Base-by-base conservation (phyloP, 2,888 invertebrate genomes). In the Phanerotoma sp. region DNA sequence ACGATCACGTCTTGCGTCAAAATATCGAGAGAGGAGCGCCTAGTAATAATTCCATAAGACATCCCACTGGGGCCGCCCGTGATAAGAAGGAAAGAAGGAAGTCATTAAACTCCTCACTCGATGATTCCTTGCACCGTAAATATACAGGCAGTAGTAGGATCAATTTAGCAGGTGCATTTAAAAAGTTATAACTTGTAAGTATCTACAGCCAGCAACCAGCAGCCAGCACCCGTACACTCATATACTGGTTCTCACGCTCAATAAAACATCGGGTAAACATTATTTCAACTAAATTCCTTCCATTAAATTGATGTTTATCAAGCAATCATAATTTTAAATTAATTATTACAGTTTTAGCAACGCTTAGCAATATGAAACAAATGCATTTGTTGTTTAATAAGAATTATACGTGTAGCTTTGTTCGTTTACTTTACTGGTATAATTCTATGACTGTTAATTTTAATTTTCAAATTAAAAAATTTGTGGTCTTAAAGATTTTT, bases 1-100 rank as follows among this genome's bases (percentile, higher is more conserved):
- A 56, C 51, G 61, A 58, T 60, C 61, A 60, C 58, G 62, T 61
- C 48, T 51, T 48, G 54, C 54, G 56, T 60, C 58, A 61, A 61
- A 62, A 61, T 55, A 61, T 61, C 52, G 44, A 35, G n/a, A n/a
- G 37, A 60, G 53, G 56, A 57, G 51, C 58, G 53, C 46, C 51
- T 22, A 41, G 50, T 41, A 61, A 61, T 58, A 56, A 61, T 57
- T 59, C 51, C 56, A 55, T 61, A 61, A 62, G 54, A 55, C 59
- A 20, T 42, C 42, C 42, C 42, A 25, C 22, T 42, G 42, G 21
- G 42, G 38, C 38, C 38, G 45, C 16, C 45, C 45, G 45, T 30
- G 45, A 45, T 45, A 45, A 45, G n/a, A n/a, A n/a, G 45, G 45
- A 45, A 45, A 45, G 28, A 28, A 45, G 45, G 45, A 45, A 45